These are phyloP conservation scores for Oenanthe oenanthe DNA, from an alignment of 2,113 vertebrate genomes.

Conservation along the genomic window DNA sequence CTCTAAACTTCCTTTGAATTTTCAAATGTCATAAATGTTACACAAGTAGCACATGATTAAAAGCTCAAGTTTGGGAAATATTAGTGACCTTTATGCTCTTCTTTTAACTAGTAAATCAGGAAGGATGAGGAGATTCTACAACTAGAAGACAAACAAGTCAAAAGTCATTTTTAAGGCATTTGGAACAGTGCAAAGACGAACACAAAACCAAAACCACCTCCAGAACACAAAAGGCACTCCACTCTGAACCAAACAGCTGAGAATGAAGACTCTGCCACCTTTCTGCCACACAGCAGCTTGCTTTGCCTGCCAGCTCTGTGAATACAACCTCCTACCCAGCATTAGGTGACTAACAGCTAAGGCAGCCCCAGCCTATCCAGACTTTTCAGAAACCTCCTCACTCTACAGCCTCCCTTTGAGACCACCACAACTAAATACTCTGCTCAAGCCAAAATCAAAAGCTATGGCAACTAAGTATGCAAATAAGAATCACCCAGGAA, in stretches of 20 bases:
- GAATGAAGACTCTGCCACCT: background rate
- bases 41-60: background rate
- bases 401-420: background rate
- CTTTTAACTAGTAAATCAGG: background rate
- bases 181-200: background rate
- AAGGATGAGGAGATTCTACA: background rate
- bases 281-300: background rate
- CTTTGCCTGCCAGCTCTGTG: background rate
- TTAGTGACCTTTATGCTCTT: background rate
- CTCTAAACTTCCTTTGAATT: background rate
- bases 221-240: background rate
- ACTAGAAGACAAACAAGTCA: background rate
- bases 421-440: background rate
- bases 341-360: background rate
- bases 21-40: background rate
- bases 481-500: background rate
- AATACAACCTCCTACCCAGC: background rate
- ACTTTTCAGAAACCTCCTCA: background rate
- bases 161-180: fast-evolving
- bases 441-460: background rate
- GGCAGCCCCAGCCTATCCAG: background rate
- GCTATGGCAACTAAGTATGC: background rate
- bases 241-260: background rate
- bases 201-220: background rate
- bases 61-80: background rate